Evolutionary conservation across 2,797 vertebrate genomes (phyloP).

Genomic region (Tapirus indicus): DNA sequence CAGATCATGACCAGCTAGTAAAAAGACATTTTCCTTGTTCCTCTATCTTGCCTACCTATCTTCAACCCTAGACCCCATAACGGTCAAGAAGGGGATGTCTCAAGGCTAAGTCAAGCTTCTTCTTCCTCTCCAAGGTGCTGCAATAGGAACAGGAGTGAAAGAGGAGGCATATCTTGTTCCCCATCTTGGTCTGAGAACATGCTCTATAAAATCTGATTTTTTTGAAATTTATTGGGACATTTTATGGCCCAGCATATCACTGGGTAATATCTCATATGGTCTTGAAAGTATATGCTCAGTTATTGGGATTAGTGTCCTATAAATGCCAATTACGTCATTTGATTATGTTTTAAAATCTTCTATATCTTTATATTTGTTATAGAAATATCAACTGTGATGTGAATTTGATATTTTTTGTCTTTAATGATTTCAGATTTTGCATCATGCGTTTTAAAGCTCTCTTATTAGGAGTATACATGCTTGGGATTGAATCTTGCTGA

Average conservation of each 20-base stretch:
- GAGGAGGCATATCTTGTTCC: neutral
- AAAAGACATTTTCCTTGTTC: neutral
- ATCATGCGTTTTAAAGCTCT: neutral
- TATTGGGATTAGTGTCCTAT: neutral
- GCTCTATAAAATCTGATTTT: neutral
- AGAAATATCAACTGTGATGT: neutral
- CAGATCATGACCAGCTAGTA: neutral
- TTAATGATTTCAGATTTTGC: neutral
- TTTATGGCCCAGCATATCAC: neutral
- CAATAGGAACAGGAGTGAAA: neutral
- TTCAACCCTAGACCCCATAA: neutral
- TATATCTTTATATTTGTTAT: neutral
- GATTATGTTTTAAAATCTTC: neutral
- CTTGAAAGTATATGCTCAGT: neutral
- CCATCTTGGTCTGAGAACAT: neutral
- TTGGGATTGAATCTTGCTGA: neutral
- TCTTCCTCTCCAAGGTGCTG: neutral
- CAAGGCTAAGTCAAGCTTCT: neutral
- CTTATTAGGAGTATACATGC: neutral
- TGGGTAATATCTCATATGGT: neutral
- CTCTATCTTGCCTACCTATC: neutral
- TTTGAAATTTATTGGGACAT: neutral
- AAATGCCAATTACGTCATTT: neutral
- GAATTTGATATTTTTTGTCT: neutral
- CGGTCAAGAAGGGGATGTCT: neutral